These are phyloP conservation scores for Oreohelix idahoensis DNA, from an alignment of 1,140 invertebrate genomes.

Conservation along the genomic window DNA sequence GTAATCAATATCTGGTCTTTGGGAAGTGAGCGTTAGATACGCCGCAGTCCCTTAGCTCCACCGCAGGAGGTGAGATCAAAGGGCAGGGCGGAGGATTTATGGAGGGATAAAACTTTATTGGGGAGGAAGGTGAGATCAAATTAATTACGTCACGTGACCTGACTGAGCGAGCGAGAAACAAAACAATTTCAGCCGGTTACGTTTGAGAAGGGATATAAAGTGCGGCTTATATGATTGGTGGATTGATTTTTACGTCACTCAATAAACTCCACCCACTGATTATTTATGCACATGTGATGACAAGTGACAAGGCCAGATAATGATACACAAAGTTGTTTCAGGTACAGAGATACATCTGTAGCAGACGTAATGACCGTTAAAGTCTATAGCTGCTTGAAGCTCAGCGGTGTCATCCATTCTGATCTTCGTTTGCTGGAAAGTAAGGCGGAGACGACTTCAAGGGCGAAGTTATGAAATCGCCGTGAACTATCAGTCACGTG, in stretches of 20 bases:
- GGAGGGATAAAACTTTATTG: background rate
- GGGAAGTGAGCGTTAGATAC: background rate
- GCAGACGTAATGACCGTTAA: too few relatives aligned
- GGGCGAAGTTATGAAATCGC: too few relatives aligned
- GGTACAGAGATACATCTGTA: too few relatives aligned
- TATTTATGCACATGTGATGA: background rate
- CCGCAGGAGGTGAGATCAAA: conserved; percentile 8
- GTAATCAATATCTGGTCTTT: background rate
- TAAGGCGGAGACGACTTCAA: too few relatives aligned
- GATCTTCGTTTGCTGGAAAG: too few relatives aligned
- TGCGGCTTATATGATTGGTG: background rate
- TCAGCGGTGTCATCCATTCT: too few relatives aligned
- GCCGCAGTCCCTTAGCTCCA: background rate
- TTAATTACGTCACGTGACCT: conserved; percentile 1
- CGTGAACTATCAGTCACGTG: too few relatives aligned
- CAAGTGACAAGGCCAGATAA: too few relatives aligned
- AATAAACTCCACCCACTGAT: background rate
- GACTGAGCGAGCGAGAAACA: background rate
- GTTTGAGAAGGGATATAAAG: background rate
- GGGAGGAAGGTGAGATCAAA: background rate
- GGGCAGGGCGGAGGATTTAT: background rate
- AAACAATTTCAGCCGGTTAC: background rate
- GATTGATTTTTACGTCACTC: conserved; percentile 2
- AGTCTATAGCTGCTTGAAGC: too few relatives aligned
- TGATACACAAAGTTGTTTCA: too few relatives aligned